Percentiles rank a stretch among this genome's conserved stretches.
phyloP scores from a whole-genome alignment of 1,140 invertebrate genomes.

The Stegodyphus dumicola region DNA sequence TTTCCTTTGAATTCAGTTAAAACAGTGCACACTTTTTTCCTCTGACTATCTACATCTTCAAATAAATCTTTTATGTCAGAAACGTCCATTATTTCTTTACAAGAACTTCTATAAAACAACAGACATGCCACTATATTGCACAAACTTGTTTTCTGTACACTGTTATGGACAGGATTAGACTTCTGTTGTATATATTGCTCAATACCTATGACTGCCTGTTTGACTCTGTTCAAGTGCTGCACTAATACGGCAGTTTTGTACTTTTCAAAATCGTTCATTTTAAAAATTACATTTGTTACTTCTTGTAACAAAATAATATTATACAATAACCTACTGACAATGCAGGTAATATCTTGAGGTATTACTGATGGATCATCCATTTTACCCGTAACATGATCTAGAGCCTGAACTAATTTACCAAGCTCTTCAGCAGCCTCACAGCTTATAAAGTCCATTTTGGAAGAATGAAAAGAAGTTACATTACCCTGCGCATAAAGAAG shows the following conservation, averaged over 20 bases:
- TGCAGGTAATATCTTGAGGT: slow-evolving; percentile 12
- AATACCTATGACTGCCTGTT: slow-evolving; percentile 31
- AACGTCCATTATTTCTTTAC: neutral
- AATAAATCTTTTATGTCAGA: slow-evolving; percentile 20
- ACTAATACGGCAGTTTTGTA: slow-evolving; percentile 43
- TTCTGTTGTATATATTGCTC: slow-evolving; percentile 51
- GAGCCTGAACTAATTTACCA: slow-evolving; percentile 19
- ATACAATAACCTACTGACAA: slow-evolving; percentile 41
- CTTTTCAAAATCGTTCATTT: slow-evolving; percentile 55
- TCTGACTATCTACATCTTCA: slow-evolving; percentile 32
- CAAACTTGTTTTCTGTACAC: slow-evolving; percentile 29
- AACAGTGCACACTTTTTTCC: slow-evolving; percentile 10
- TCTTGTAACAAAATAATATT: slow-evolving; percentile 51
- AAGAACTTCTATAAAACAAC: slow-evolving; percentile 35
- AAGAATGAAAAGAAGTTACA: slow-evolving; percentile 39
- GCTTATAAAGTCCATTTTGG: slow-evolving; percentile 31
- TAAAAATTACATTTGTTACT: slow-evolving; percentile 44
- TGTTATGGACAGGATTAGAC: slow-evolving; percentile 18
- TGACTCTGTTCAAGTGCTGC: slow-evolving; percentile 44
- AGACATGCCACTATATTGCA: slow-evolving; percentile 46
- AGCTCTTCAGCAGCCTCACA: slow-evolving; percentile 37
- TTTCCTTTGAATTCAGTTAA: slow-evolving; percentile 43
- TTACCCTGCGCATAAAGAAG: slow-evolving; percentile 41
- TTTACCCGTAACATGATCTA: slow-evolving; percentile 48
- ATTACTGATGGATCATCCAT: slow-evolving; percentile 19